Evolutionary conservation across 2,888 invertebrate species (phyloP), one percentile per base, ranked within the genome.

Genomic region (Epinotia demarniana): DNA sequence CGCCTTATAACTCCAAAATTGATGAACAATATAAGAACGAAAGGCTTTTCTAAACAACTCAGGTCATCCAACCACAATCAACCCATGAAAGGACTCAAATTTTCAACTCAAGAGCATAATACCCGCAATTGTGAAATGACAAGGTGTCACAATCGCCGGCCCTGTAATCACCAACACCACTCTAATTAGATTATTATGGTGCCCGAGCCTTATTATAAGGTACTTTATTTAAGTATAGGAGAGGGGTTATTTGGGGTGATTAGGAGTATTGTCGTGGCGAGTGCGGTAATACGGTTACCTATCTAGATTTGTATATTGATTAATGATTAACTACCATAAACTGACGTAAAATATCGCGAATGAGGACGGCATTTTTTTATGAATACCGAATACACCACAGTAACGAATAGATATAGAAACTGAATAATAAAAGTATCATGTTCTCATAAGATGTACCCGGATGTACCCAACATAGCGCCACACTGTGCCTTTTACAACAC

Each of bases 111-210:
- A 72, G 70, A 27, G 62, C 67, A 66, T 39, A 27, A 43, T 53
- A 73, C 18, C 4, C 16, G 13, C 57, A 67, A 60, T 69, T 64
- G n/a, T 55, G 46, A 76, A 73, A 77, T 77, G 61, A 77, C 73
- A 73, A 77, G 73, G 70, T 77, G 73, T 70, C 46, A 39, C 67
- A 53, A 71, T 55, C 55, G 49, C 43, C 43, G 6, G 75, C 64
- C 43, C 75, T 77, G 77, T 77, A 19, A 68, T 68, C 68, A 58
- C 19, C 57, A 67, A 67, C 12, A 68, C 5, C 16, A 13, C 57
- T 33, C 11, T 68, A 68, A 68, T 68, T 68, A 68, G n/a, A 68
- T 68, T 58, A 68, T 49, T 18, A 23, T 19, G 18, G 53, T 53
- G 13, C 13, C 53, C 5, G 5, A 16, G 19, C 16, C 23, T 46